Conservation (phyloP, 30 jellyfish, hydroid and myxozoan species). For the Aurelia coerulea region DNA sequence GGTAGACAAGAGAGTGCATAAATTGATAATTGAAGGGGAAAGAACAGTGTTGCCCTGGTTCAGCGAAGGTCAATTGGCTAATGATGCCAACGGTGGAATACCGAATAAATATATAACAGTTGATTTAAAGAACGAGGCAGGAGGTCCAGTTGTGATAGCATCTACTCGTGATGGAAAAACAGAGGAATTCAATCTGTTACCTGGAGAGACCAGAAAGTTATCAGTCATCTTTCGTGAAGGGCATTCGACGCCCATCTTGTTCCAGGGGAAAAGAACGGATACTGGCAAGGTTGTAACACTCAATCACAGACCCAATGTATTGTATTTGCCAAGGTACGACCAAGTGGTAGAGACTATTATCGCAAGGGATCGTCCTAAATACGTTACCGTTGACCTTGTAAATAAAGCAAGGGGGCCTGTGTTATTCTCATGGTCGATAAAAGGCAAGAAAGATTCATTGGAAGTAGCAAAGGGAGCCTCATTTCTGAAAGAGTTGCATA, state of each 20-base stretch:
- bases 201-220: background rate
- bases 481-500: background rate
- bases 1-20: background rate
- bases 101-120: background rate
- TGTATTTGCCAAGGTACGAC: background rate
- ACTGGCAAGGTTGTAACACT: background rate
- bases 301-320: background rate
- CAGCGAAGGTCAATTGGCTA: background rate
- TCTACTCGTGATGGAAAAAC: background rate
- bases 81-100: background rate
- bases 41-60: constrained; percentile 3
- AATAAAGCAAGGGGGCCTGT: constrained; percentile 56
- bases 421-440: background rate
- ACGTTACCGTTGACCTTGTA: constrained; percentile 8
- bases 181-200: background rate
- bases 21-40: background rate
- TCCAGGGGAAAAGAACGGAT: background rate
- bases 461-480: constrained; percentile 1
- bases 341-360: background rate
- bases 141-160: background rate
- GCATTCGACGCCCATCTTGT: background rate
- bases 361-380: constrained; percentile 10
- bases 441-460: background rate
- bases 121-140: background rate
- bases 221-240: background rate